Base-by-base conservation (phyloP, 1,140 invertebrate species). In the Amphibalanus amphitrite region DNA sequence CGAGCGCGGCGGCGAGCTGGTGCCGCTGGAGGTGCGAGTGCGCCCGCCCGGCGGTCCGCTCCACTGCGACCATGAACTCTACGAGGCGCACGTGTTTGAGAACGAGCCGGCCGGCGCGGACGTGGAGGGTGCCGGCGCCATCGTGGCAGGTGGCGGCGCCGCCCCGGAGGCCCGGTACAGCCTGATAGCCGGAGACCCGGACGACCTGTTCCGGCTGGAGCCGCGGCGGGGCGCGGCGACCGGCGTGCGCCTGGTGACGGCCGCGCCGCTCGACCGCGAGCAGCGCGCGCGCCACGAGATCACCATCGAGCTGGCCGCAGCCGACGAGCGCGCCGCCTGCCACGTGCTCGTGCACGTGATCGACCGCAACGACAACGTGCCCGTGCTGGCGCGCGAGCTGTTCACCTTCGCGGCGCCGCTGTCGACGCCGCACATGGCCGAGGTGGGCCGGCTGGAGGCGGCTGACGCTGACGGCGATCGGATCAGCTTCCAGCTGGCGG, bases 351-450 rank as follows among this genome's bases (percentile, higher is more conserved):
- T 97, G 3, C 82, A 84, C 6, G 84, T 97, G 0, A 78, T 86
- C 0, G 92, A 97, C 77, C 88, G 89, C 75, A 97, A 98, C 79
- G 94, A 97, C 80, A 94, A 97, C 78, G 85, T 87, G 71, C 93
- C 93, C 0, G 81, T 88, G 17, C 95, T 96, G 78, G 85, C 86
- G 0, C 84, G 88, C 67, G 83, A 85, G 69, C 82, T 89, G 26
- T 96, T 94, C 78, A 85, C 87, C 69, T 94, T 93, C 76, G 85
- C 87, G 68, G 84, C 92, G 23, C 28, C 84, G 78, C 71, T 90
- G 85, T 87, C 87, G 72, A 76, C 78, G 17, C 76, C 87, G 74
- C 82, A 89, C 64, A 93, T 93, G 76, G 85, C 87, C 0, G 87
- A 86, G 1, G 84, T 95, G 69, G 92, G 92, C 0, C 87, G 85